Conservation (phyloP, 2,113 vertebrate genomes). For the Dermatemys mawii region DNA sequence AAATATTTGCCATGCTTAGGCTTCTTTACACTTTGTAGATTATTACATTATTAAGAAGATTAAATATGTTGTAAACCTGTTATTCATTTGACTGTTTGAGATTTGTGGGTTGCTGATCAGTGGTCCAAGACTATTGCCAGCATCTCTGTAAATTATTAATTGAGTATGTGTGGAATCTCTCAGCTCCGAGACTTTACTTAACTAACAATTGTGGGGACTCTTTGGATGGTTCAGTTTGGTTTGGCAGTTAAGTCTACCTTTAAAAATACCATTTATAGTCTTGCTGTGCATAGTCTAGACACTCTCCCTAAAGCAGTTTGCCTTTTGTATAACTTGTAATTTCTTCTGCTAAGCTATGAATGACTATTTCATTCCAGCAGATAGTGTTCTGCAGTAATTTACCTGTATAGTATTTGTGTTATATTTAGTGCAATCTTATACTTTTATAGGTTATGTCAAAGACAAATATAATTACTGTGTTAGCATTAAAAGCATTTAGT, state of each 20-base stretch:
- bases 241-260: background rate
- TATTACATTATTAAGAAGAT: constrained; percentile 40
- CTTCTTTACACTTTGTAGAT: constrained; percentile 43
- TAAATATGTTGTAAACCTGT: constrained; percentile 32
- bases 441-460: background rate
- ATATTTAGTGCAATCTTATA: background rate
- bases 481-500: background rate
- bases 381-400: background rate
- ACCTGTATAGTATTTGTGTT: background rate
- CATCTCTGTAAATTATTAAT: background rate
- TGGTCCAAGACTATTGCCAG: background rate
- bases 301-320: constrained; percentile 35
- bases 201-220: background rate
- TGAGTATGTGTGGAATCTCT: constrained; percentile 3
- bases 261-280: constrained; percentile 55
- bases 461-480: background rate
- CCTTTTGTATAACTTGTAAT: constrained; percentile 55
- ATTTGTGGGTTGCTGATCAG: background rate
- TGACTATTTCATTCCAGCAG: constrained; percentile 30
- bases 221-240: background rate
- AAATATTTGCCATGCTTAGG: constrained; percentile 30
- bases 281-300: constrained; percentile 51
- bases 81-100: constrained; percentile 10
- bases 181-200: background rate
- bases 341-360: constrained; percentile 50